Conservation (phyloP, 2,888 invertebrate species). For the Sceliomorpha sp. region DNA sequence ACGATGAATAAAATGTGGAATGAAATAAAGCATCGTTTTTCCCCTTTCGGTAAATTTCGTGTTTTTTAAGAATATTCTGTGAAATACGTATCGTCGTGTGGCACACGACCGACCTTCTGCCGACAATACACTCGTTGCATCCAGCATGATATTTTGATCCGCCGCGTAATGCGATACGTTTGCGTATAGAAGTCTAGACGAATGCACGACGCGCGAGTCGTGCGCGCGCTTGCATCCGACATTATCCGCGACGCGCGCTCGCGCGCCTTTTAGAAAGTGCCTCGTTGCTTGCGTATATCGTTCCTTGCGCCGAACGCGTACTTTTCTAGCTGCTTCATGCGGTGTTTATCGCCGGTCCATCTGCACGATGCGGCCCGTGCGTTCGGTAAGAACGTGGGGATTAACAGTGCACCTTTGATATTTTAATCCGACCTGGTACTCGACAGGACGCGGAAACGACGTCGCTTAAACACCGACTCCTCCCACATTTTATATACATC, state of each 20-base stretch:
- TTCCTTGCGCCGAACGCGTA: too few species aligned
- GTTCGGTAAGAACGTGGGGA: conserved; percentile 25
- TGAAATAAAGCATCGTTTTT: too few species aligned
- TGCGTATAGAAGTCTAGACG: conserved; percentile 36
- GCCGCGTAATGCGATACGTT: conserved; percentile 59
- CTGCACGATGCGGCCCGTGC: conserved; percentile 33
- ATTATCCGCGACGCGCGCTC: conserved; percentile 18
- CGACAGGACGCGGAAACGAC: conserved; percentile 50
- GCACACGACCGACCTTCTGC: conserved; percentile 13
- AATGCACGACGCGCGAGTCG: conserved; percentile 49
- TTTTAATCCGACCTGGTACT: conserved; percentile 67
- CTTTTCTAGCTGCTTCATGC: conserved; percentile 4
- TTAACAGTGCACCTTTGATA: conserved; percentile 66
- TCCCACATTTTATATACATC: too few species aligned
- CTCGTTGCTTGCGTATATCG: conserved; percentile 14
- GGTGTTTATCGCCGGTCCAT: conserved; percentile 31
- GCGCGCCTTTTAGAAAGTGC: conserved; percentile 39
- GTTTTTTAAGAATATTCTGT: background rate
- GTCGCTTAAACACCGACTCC: background rate
- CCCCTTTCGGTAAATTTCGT: background rate
- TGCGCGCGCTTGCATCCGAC: too few species aligned
- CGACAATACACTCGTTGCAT: conserved; percentile 21
- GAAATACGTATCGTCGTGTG: too few species aligned
- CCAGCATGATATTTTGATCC: conserved; percentile 71
- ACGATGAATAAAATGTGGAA: too few species aligned